These are phyloP conservation scores for Antedon bifida DNA, from an alignment of 35 echinoderm and acorn worm genomes.

Conservation along the genomic window DNA sequence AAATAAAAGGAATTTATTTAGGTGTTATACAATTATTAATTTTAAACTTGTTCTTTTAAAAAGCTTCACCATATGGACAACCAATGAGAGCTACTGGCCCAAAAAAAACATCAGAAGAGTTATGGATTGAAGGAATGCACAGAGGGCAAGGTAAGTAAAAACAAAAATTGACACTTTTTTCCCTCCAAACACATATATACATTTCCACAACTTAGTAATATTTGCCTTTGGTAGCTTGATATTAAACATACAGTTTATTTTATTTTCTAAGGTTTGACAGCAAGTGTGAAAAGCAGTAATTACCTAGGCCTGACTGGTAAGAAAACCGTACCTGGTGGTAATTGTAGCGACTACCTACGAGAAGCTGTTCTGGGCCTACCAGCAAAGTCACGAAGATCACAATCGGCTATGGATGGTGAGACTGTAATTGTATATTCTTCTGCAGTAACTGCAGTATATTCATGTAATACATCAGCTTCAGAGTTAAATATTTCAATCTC, in stretches of 20 bases:
- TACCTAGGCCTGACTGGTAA: slow-evolving; percentile 47
- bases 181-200: too few species aligned
- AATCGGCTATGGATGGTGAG: slow-evolving; percentile 61
- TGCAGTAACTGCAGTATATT: neutral
- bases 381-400: slow-evolving; percentile 24
- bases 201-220: too few species aligned
- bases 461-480: too few species aligned
- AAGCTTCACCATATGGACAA: neutral
- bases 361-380: slow-evolving; percentile 65
- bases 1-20: too few species aligned
- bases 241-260: too few species aligned
- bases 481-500: too few species aligned
- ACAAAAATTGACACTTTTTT: too few species aligned
- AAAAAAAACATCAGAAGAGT: neutral
- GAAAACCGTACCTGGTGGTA: slow-evolving; percentile 1
- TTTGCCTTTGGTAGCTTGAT: too few species aligned
- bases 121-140: neutral
- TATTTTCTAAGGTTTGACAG: slow-evolving; percentile 27
- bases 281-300: slow-evolving; percentile 60
- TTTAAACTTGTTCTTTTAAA: neutral
- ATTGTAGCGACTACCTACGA: slow-evolving; percentile 62
- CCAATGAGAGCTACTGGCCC: neutral
- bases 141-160: neutral
- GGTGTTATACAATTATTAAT: too few species aligned
- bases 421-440: neutral